These are phyloP conservation scores for Nerophis lumbriciformis DNA, from an alignment of 2,113 vertebrate species.

Conservation along the genomic window DNA sequence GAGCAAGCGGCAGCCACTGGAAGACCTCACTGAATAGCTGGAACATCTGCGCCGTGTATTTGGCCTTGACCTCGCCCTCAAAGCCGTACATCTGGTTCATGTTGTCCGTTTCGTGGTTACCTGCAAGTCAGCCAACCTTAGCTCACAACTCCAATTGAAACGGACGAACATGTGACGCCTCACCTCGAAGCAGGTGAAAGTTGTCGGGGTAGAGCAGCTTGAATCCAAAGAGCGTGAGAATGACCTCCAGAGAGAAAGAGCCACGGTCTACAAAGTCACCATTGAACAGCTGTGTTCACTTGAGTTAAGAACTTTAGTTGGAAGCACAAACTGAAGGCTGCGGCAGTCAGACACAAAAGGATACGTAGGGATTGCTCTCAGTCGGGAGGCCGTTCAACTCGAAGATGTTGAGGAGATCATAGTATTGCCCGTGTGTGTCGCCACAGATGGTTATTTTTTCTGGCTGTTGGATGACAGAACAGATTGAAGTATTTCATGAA, in stretches of 20 bases:
- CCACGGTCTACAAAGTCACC: slow-evolving; percentile 92
- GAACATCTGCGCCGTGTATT: slow-evolving; percentile 94
- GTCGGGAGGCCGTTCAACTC: slow-evolving; percentile 89
- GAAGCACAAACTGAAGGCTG: no score
- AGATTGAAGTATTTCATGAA: slow-evolving; percentile 11
- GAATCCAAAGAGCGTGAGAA: slow-evolving; percentile 90
- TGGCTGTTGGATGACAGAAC: slow-evolving; percentile 71
- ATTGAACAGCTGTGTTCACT: slow-evolving; percentile 82
- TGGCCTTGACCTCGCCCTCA: slow-evolving; percentile 93
- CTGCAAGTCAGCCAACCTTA: slow-evolving; percentile 51
- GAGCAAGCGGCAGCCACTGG: slow-evolving; percentile 90
- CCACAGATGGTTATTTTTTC: slow-evolving; percentile 93
- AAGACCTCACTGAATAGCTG: slow-evolving; percentile 95
- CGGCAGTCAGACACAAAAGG: slow-evolving; percentile 58
- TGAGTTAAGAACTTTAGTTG: slow-evolving; percentile 43
- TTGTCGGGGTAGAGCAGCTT: slow-evolving; percentile 87
- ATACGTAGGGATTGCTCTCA: slow-evolving; percentile 88
- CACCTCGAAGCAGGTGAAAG: slow-evolving; percentile 88
- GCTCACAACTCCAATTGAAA: not conserved
- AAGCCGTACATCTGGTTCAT: slow-evolving; percentile 99
- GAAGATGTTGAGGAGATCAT: slow-evolving; percentile 93
- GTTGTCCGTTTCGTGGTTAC: slow-evolving; percentile 95
- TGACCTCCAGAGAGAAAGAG: slow-evolving; percentile 91
- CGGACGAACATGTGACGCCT: slow-evolving; percentile 19
- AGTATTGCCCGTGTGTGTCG: slow-evolving; percentile 91